Evolutionary conservation across 2,888 invertebrate species (phyloP).

Genomic region (Cyaniris semiargus): DNA sequence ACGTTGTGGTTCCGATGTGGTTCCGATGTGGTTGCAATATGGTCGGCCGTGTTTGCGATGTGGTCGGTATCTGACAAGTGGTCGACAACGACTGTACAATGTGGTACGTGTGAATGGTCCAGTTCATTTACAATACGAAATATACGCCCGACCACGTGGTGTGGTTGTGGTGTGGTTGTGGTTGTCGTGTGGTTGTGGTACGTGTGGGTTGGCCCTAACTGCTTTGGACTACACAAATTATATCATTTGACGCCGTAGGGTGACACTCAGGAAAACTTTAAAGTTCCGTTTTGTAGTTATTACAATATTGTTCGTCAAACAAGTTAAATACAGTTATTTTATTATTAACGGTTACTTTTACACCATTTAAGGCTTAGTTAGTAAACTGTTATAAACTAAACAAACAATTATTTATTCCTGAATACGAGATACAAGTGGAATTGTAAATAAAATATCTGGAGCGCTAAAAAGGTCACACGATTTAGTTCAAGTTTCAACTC

Average conservation of each 20-base stretch:
- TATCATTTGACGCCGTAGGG: not conserved
- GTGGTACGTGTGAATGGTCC: too few relatives aligned
- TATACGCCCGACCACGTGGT: too few relatives aligned
- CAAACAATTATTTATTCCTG: slow-evolving; percentile 7
- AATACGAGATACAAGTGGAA: slow-evolving; percentile 9
- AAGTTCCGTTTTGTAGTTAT: not conserved
- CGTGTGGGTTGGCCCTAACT: too few relatives aligned
- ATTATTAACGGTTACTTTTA: not conserved
- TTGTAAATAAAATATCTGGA: slow-evolving; percentile 13
- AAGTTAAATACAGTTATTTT: not conserved
- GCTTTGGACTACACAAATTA: not conserved
- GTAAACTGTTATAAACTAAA: not conserved
- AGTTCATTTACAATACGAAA: too few relatives aligned
- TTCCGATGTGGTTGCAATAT: too few relatives aligned
- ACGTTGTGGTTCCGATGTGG: too few relatives aligned
- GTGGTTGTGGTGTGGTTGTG: too few relatives aligned
- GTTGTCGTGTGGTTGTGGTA: too few relatives aligned
- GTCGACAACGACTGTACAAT: too few relatives aligned
- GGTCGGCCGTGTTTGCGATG: too few relatives aligned
- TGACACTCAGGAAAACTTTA: not conserved
- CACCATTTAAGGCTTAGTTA: not conserved
- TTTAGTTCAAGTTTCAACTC: not conserved
- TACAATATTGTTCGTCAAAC: not conserved
- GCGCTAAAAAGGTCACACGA: slow-evolving; percentile 9
- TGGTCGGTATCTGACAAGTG: too few relatives aligned